These are phyloP conservation scores for Mionectes olivaceus DNA, from an alignment of 2,797 vertebrate species.

Conservation along the genomic window DNA sequence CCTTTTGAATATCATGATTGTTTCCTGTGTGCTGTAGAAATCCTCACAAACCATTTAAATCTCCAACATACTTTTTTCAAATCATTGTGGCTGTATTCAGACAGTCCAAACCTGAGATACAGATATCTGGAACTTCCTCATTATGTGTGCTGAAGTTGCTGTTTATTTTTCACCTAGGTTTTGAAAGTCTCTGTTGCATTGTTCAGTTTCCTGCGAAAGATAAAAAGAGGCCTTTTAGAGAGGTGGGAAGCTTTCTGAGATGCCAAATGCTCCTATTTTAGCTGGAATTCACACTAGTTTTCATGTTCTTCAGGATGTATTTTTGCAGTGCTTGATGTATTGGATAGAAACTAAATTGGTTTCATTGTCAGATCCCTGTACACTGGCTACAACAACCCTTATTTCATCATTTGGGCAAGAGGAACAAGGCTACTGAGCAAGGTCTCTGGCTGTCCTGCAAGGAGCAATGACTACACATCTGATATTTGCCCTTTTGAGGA, in stretches of 20 bases:
- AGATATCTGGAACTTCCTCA: not conserved
- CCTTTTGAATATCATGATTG: constrained; percentile 7
- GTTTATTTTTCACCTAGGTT: constrained; percentile 14
- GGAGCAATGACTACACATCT: not conserved
- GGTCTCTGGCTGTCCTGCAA: not conserved
- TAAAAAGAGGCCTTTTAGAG: constrained; percentile 1
- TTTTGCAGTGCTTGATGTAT: not conserved
- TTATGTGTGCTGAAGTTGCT: not conserved
- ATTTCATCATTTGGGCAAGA: not conserved
- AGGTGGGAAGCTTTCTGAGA: not conserved
- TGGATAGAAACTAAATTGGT: not conserved
- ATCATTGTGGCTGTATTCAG: not conserved
- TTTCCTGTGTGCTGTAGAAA: constrained; percentile 14
- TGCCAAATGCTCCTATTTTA: not conserved
- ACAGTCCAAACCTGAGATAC: not conserved
- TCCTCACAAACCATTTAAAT: not conserved
- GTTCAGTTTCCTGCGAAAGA: not conserved
- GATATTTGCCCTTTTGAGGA: not conserved
- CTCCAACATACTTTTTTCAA: not conserved
- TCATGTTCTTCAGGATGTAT: not conserved
- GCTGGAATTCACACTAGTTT: not conserved
- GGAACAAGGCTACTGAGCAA: not conserved
- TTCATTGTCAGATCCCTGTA: not conserved
- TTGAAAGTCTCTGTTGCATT: constrained; percentile 14
- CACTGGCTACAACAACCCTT: not conserved